Conservation (phyloP, 2,797 vertebrate genomes). For the Okamejei kenojei region DNA sequence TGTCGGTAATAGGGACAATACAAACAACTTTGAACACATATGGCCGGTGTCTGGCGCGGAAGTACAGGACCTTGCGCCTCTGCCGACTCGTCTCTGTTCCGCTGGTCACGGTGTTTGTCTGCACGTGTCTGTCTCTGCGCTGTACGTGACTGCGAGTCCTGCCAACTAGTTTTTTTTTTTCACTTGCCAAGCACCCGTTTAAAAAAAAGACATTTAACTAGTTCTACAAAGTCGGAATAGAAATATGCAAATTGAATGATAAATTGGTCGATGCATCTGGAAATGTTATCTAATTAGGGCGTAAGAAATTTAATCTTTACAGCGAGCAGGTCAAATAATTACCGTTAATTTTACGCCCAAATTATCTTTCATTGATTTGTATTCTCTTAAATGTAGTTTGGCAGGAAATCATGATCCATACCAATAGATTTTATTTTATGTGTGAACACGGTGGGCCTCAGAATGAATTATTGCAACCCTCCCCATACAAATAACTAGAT, state of each 20-base stretch:
- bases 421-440: constrained; percentile 72
- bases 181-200: neutral
- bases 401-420: constrained; percentile 71
- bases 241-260: constrained; percentile 74
- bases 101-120: neutral
- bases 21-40: neutral
- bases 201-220: constrained; percentile 17
- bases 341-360: constrained; percentile 99
- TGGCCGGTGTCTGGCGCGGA: neutral
- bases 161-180: constrained; percentile 13
- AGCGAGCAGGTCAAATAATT: constrained; percentile 99
- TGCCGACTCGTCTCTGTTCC: neutral
- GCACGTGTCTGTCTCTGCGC: constrained; percentile 17
- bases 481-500: constrained; percentile 89
- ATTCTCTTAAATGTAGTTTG: constrained; percentile 96
- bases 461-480: constrained; percentile 81
- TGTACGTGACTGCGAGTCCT: neutral
- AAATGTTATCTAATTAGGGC: constrained; percentile 95
- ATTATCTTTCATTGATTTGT: constrained; percentile 97
- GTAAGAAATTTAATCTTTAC: constrained; percentile 98
- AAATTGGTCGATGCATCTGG: constrained; percentile 90
- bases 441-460: constrained; percentile 70
- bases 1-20: neutral
- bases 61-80: neutral
- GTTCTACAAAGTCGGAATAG: constrained; percentile 52